Base-by-base conservation (phyloP, 1,140 invertebrate species). In the Monochamus saltuarius region DNA sequence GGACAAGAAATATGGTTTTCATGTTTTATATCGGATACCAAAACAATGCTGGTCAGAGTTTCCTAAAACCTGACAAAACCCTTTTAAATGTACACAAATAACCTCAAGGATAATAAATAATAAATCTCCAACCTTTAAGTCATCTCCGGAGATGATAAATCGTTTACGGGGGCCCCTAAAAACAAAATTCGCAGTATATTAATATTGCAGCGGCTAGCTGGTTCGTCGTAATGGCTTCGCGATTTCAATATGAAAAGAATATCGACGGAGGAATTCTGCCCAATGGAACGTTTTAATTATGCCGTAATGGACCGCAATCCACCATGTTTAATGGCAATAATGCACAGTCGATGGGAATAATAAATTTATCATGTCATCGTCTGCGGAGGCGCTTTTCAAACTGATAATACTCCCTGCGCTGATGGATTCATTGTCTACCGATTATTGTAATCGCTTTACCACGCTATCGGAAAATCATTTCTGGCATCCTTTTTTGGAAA, bases 201-300 rank as follows among this genome's bases (percentile, higher is more conserved):
- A 61, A 56, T 56, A 22, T 19, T 40, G 58, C 45, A 59, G 49
- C 54, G 62, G 62, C 45, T 56, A 59, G 47, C 59, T 37, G 56
- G 38, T 54, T 55, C 22, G 43, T 61, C 46, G 55, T 63, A 63
- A 64, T 52, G 58, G 49, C 51, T 50, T 22, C 35, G n/a, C 52
- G 40, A 70, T 70, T 70, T 63, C 56, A 65, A 70, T 70, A 70
- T 70, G 68, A 70, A 70, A 67, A 65, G 68, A 70, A 70, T 64
- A 52, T 55, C 11, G 29, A 14, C 60, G 57, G 62, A 64, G 55
- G 29, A 53, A 54, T 37, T 34, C 45, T 49, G 37, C 17, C 56
- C 57, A 61, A n/a, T 46, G 7, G 14, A 14, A 50, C 55, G 56
- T 60, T 67, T 70, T 70, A 70, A 70, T 70, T 70, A 67, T 56